Base-by-base conservation (phyloP, 1,140 invertebrate genomes). In the Achatina immaculata region DNA sequence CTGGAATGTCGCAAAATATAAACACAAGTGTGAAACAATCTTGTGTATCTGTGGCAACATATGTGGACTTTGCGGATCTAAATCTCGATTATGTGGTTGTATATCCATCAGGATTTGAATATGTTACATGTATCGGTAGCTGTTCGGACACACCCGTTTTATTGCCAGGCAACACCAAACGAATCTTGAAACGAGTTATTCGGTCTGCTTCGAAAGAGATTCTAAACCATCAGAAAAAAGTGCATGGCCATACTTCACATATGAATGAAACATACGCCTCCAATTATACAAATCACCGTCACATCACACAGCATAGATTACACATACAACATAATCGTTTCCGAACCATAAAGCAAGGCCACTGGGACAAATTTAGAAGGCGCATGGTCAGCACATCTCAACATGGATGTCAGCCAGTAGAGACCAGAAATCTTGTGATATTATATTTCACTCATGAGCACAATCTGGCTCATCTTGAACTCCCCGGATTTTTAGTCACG, bases 391-490 rank as follows among this genome's bases (percentile, higher is more conserved):
- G 51, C 9, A 43, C 31, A 3, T 3, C 42, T 45, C 36, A 2
- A 1, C 3, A 11, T 4, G 36, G 1, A 31, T 76, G 74, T 21
- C 3, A 2, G 4, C 55, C 74, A 6, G 74, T 76, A 9, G 48
- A 76, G 36, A 62, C 34, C 11, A 19, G 62, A 40, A 40, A 65
- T 38, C 51, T 76, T 36, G 55, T 76, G 48, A 36, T 76, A 36
- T 58, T 76, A 43, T 55, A 76, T 31, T 76, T 76, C 40, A 58
- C 74, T 36, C 74, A 45, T 31, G 74, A 76, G 28, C 48, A 76
- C n/a, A 76, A 55, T 3, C 51, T 76, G 51, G 74, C 34, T 36
- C 48, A 40, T 1, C 51, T 51, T 34, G 38, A 76, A 55, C 7
- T 76, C 16, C 74, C 74, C 31, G 62, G 51, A 1, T 62, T 76